phyloP scores from a whole-genome alignment of 2,113 vertebrate genomes.

The Gasterosteus aculeatus region DNA sequence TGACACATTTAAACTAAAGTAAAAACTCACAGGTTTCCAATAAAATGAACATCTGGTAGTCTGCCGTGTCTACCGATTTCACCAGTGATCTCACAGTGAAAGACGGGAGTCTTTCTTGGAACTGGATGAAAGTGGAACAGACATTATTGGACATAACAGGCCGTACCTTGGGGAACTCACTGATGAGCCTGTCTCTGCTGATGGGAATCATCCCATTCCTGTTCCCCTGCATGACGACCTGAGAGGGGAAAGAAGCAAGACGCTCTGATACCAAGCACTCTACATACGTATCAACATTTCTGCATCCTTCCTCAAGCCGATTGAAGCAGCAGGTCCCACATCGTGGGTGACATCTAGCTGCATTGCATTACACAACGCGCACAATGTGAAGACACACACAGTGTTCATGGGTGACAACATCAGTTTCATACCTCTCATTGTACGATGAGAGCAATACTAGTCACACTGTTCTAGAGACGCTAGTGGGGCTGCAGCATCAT shows the following conservation, averaged over 20 bases:
- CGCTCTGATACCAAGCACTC: neutral
- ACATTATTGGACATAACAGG: neutral
- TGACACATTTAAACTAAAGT: slow-evolving; percentile 25
- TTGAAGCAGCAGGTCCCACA: neutral
- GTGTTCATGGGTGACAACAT: neutral
- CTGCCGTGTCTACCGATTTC: neutral
- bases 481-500: neutral
- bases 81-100: neutral
- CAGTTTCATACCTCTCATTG: too few species aligned
- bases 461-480: neutral
- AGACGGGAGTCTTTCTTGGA: neutral
- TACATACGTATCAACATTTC: neutral
- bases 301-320: neutral
- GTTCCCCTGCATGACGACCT: slow-evolving; percentile 65
- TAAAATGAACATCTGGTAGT: slow-evolving; percentile 10
- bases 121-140: neutral
- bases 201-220: slow-evolving; percentile 75
- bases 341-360: neutral
- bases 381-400: neutral
- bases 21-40: slow-evolving; percentile 51
- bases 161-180: slow-evolving; percentile 87
- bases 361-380: neutral
- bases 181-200: slow-evolving; percentile 84
- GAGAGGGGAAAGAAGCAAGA: neutral
- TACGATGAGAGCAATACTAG: neutral